phyloP scores from a whole-genome alignment of 2,797 vertebrate genomes.

The Luscinia megarhynchos region DNA sequence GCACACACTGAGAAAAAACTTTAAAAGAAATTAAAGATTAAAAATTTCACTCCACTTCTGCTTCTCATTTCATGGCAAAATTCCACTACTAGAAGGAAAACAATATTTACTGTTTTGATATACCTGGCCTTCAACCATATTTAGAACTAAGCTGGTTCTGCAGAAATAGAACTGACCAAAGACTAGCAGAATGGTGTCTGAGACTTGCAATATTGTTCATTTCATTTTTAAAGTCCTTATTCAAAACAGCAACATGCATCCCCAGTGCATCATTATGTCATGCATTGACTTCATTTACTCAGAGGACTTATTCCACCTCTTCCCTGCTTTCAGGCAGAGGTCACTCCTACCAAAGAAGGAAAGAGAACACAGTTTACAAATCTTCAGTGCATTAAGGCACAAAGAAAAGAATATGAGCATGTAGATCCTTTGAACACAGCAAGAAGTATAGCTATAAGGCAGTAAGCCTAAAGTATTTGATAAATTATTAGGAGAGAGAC shows the following conservation, averaged over 20 bases:
- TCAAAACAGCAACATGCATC: neutral
- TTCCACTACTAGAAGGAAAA: neutral
- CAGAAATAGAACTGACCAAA: neutral
- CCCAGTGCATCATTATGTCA: neutral
- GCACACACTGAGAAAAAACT: neutral
- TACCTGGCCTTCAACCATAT: neutral
- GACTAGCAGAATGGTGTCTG: neutral
- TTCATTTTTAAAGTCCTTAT: neutral
- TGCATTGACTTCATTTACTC: neutral
- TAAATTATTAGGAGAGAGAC: neutral
- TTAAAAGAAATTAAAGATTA: neutral
- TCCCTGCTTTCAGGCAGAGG: neutral
- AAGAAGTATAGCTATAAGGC: neutral
- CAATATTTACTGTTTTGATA: neutral
- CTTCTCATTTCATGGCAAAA: neutral
- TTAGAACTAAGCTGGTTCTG: neutral
- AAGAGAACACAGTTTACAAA: neutral
- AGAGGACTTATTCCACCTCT: neutral
- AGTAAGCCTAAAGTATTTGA: neutral
- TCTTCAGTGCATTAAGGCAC: neutral
- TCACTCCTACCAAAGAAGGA: neutral
- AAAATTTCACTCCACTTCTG: neutral
- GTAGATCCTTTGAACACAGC: neutral
- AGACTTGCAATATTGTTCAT: neutral
- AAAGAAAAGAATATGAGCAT: neutral